Evolutionary conservation across 2,113 vertebrate species (phyloP), one percentile per base, ranked within the genome.

Genomic region (Trogon surrucura): DNA sequence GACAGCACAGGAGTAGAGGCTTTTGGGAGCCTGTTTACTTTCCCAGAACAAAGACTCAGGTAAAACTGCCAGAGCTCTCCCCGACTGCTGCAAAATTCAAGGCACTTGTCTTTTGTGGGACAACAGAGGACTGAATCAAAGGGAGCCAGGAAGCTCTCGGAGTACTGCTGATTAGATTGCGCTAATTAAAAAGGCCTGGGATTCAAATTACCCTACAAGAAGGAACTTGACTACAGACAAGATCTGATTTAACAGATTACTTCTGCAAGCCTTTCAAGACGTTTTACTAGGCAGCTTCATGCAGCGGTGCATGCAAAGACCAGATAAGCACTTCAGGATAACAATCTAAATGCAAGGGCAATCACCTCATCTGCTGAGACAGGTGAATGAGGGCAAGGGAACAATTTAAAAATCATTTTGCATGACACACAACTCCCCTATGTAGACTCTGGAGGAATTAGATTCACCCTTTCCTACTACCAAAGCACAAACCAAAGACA

Each of bases 41-140:
- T 89, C 78, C 56, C 66, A 80, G 38, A 80, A 11, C 51, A 29
- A 71, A 45, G 17, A 6, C 48, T 14, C 65, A 44, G 53, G 53
- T 81, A 51, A 50, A 81, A 0, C n/a, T 84, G 57, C 29, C 48
- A 8, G 3, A 13, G 45, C 56, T 71, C 56, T 18, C 38, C 57
- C 50, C 1, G 15, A 2, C 23, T 80, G 47, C 56, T 83, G 44
- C 61, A 81, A 10, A 66, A 78, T 53, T 16, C 57, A 27, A 48
- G 54, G 36, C 11, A 14, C 18, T 36, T n/a, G 7, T 51, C 53
- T 36, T 82, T 21, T 8, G 34, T 61, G 85, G 67, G 73, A 53
- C 61, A 48, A 2, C 1, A 4, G 27, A 45, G 60, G 30, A 13
- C 1, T 0, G 0, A 38, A 88, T 65, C 38, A n/a, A 15, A 84